Percentiles rank a stretch among this genome's conserved stretches.
Evolutionary conservation across 2,113 vertebrate genomes (phyloP).

Genomic region (Cebus imitator): DNA sequence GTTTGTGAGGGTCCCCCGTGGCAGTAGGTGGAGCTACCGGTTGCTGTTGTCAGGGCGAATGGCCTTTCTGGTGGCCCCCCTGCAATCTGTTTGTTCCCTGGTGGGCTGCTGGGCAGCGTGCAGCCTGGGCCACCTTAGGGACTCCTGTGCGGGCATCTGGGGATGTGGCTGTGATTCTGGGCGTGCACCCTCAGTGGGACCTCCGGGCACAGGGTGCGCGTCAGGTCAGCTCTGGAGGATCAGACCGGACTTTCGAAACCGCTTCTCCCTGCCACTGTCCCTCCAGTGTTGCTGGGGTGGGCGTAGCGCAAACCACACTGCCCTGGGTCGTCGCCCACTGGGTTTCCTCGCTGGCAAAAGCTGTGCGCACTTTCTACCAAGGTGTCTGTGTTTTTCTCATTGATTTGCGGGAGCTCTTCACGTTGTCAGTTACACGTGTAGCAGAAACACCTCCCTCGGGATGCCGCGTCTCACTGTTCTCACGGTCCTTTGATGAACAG

Average conservation of each 20-base stretch:
- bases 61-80: not conserved
- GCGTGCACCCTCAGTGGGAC: not conserved
- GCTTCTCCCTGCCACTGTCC: not conserved
- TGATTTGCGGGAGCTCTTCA: not conserved
- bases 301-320: accelerated
- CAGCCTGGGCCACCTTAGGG: not conserved
- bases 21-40: accelerated
- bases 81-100: accelerated
- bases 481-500: not conserved
- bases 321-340: accelerated
- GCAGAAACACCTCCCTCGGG: not conserved
- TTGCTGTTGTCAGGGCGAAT: not conserved
- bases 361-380: accelerated
- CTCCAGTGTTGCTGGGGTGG: not conserved
- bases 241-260: not conserved
- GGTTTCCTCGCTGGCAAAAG: too few species aligned
- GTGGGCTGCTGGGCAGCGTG: not conserved
- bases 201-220: not conserved
- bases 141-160: too few species aligned
- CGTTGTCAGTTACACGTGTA: accelerated
- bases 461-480: not conserved
- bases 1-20: not conserved
- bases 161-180: accelerated
- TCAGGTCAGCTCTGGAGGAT: not conserved
- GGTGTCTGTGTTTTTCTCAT: too few species aligned